Evolutionary conservation across 2,888 invertebrate genomes (phyloP).

Genomic region (Laspeyria flexula): DNA sequence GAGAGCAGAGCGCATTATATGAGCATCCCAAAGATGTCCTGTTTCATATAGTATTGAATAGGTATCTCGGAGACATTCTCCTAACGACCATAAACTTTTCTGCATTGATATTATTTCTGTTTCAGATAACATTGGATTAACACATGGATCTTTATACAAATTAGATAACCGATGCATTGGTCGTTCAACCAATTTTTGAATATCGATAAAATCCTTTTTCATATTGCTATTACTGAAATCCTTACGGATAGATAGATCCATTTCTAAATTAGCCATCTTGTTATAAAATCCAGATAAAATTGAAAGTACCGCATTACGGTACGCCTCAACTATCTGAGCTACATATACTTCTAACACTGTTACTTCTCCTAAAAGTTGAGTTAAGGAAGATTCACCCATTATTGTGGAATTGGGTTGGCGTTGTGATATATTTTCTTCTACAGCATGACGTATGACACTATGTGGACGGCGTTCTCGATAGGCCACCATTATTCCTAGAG

Average conservation of each 20-base stretch:
- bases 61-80: slow-evolving; percentile 65
- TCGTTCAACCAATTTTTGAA: slow-evolving; percentile 51
- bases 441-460: slow-evolving; percentile 47
- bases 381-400: slow-evolving; percentile 15
- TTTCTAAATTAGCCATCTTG: slow-evolving; percentile 56
- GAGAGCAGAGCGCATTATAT: slow-evolving; percentile 66
- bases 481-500: slow-evolving; percentile 47
- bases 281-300: slow-evolving; percentile 56
- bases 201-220: slow-evolving; percentile 32
- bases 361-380: slow-evolving; percentile 35
- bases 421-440: slow-evolving; percentile 27
- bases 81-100: slow-evolving; percentile 60
- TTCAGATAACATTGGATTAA: slow-evolving; percentile 36
- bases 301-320: slow-evolving; percentile 56
- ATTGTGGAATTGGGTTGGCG: slow-evolving; percentile 38
- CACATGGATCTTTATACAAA: slow-evolving; percentile 25
- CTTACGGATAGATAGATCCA: slow-evolving; percentile 43
- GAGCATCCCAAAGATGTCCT: slow-evolving; percentile 71
- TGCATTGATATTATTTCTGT: slow-evolving; percentile 55
- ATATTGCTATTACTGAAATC: slow-evolving; percentile 21
- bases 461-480: slow-evolving; percentile 31
- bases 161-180: slow-evolving; percentile 43
- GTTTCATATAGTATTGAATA: slow-evolving; percentile 65
- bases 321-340: slow-evolving; percentile 57
- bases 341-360: slow-evolving; percentile 57